Base-by-base conservation (phyloP, 2,797 vertebrate genomes). In the Coendou prehensilis region DNA sequence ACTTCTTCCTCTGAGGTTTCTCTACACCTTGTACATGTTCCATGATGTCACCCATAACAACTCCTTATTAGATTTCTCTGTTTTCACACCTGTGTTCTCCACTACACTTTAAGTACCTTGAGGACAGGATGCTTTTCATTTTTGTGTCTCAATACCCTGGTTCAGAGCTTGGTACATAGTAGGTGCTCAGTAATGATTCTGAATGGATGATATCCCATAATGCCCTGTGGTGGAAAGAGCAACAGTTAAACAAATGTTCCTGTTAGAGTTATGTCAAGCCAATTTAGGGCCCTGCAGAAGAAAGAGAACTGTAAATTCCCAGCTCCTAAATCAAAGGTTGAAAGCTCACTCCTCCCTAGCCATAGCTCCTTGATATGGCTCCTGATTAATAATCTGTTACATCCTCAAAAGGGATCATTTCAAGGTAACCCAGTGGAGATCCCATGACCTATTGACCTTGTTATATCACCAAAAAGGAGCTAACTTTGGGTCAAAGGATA, bases 361-460 rank as follows among this genome's bases (percentile, higher is more conserved):
- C 96, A 96, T 97, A 91, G 91, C 83, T 97, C 93, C 97, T 95
- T 98, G 97, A 98, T 98, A 98, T 85, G 89, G 95, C 93, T 97
- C 95, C 96, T 97, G 97, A 98, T 97, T 97, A 98, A 97, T 98
- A 97, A 98, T 98, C 97, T 98, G 97, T 97, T 98, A 98, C 95
- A 98, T 97, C 97, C 96, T 97, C 97, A 94, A 96, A 96, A 94
- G 97, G 83, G 96, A 97, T 97, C 97, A 97, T 96, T 97, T 97
- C 85, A 97, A 97, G 97, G 95, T 97, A 97, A 97, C 89, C 56
- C 93, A 93, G 80, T 83, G 57, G 95, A 97, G 94, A 91, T 97
- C 97, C 91, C 95, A 90, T 97, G 97, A 97, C 97, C 97, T 97
- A 95, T 88, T 97, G 97, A 98, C 97, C 98, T 97, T 96, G 91